A percentile compares a stretch with the other conserved stretches of the same genome.
These are phyloP conservation scores for Carabus problematicus DNA, from an alignment of 2,888 invertebrate genomes.

Conservation along the genomic window DNA sequence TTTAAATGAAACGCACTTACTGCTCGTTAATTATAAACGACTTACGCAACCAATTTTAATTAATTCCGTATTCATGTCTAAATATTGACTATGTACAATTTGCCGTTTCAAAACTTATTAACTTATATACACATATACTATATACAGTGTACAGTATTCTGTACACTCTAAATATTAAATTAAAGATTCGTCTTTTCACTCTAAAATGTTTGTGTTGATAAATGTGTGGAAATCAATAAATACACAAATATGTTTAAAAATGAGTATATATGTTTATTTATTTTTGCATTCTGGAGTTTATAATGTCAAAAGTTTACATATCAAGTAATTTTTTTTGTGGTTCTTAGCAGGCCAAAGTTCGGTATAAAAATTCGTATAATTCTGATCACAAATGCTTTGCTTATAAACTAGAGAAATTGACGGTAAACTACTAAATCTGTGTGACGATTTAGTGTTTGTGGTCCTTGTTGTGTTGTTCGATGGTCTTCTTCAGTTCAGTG, in stretches of 20 bases:
- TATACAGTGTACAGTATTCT: too few species aligned
- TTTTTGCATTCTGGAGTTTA: conserved; percentile 2
- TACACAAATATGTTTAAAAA: neutral
- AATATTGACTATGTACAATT: too few species aligned
- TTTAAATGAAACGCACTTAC: too few species aligned
- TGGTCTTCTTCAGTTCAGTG: conserved; percentile 11
- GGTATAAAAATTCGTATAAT: neutral
- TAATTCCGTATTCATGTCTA: too few species aligned
- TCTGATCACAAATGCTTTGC: conserved; percentile 10
- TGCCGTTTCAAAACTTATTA: too few species aligned
- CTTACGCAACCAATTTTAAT: too few species aligned
- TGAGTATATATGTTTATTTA: conserved; percentile 5
- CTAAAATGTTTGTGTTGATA: too few species aligned
- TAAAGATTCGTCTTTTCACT: too few species aligned
- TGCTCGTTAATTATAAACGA: too few species aligned
- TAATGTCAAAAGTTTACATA: neutral
- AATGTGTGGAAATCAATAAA: neutral
- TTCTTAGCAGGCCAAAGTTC: conserved; percentile 13
- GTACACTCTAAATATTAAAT: too few species aligned
- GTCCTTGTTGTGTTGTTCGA: conserved; percentile 13
- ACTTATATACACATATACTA: too few species aligned
- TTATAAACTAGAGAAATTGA: conserved; percentile 1
- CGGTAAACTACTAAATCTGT: too few species aligned
- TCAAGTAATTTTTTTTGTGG: neutral
- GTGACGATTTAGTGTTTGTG: conserved; percentile 1